Base-by-base conservation (phyloP, 2,888 invertebrate genomes). In the Byasa hedistus region DNA sequence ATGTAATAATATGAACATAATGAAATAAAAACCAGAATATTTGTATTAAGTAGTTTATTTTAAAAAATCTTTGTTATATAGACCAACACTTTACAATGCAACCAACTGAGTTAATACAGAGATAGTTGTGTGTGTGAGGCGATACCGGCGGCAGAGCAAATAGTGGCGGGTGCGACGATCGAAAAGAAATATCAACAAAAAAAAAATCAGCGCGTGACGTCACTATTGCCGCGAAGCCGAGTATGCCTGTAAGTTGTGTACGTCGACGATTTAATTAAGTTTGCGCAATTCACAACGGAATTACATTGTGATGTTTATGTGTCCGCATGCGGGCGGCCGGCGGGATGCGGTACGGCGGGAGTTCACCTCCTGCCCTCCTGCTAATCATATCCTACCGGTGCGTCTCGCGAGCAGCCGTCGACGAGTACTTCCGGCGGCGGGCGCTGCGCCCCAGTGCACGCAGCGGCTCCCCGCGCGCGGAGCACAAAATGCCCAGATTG, bases 51-150 rank as follows among this genome's bases (percentile, higher is more conserved):
- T 87, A 89, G 85, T 90, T 92, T 87, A 84, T 90, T 88, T 88
- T 84, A n/a, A 88, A 91, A 91, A 91, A 89, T 89, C 89, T 91
- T 91, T 91, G 90, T 90, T 91, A 88, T 87, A 89, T 86, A 90
- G 90, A 89, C 87, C 86, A 89, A 87, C 87, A 87, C 86, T 86
- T 84, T 84, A 89, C 89, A 91, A 86, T 79, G 83, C 59, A 66
- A 66, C 61, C 65, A 66, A 61, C 55, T 86, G 84, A 84, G 85
- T 83, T 85, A 80, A 82, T 79, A 80, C 80, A 82, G 70, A 81
- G 76, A 82, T 75, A 73, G 73, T 73, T 48, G 48, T 48, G 78
- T 71, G 75, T 77, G 76, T 73, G 73, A 59, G 52, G 39, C 60
- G 55, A 66, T 62, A 63, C 63, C 55, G 57, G 44, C 56, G 51